A percentile compares a stretch with the other conserved stretches of the same genome.
Conservation (phyloP, 2,888 invertebrate genomes). For the Nephrotoma flavescens region DNA sequence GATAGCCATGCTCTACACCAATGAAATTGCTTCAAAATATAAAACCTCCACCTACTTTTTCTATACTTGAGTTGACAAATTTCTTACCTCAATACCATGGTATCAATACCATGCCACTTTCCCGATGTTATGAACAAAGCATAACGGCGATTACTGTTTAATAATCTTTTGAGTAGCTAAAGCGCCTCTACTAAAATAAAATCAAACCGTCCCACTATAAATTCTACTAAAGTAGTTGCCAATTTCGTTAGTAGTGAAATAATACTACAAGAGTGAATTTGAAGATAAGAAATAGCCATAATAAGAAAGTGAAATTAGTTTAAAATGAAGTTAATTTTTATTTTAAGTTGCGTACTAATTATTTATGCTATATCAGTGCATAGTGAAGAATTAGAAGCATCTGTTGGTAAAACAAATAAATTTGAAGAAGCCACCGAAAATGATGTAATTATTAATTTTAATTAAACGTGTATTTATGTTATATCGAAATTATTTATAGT, state of each 20-base stretch:
- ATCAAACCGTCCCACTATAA: background rate
- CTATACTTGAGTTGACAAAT: too few species aligned
- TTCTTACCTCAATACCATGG: too few species aligned
- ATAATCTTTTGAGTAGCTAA: background rate
- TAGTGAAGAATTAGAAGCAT: background rate
- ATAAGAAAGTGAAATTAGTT: background rate
- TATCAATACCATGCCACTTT: too few species aligned
- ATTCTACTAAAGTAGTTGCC: background rate
- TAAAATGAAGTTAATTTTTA: background rate
- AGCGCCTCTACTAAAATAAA: background rate
- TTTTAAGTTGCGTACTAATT: background rate
- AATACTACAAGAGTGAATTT: background rate
- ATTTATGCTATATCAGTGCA: background rate
- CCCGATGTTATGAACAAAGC: too few species aligned
- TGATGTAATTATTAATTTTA: background rate
- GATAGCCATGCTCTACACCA: too few species aligned
- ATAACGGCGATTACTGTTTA: too few species aligned
- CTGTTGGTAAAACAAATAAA: background rate
- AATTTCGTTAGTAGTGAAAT: background rate
- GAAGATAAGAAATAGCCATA: background rate
- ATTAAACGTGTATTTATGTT: background rate
- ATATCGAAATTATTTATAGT: background rate
- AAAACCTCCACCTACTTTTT: too few species aligned
- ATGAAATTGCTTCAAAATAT: too few species aligned
- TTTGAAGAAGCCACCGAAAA: background rate